phyloP scores from a whole-genome alignment of 2,888 invertebrate genomes.

The Ecliptopera silaceata region DNA sequence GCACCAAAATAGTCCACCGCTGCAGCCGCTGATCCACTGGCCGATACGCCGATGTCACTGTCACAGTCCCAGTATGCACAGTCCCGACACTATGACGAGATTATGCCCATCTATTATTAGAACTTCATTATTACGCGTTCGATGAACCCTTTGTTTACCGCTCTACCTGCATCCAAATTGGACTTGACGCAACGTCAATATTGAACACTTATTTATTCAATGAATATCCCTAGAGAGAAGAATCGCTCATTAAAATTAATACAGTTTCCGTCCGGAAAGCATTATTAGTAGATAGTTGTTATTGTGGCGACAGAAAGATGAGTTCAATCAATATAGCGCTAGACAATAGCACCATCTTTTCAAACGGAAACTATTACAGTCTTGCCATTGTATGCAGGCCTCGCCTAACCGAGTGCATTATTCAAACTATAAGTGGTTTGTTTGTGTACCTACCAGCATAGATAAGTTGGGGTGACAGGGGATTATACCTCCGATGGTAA shows the following conservation, averaged over 20 bases:
- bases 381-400: slow-evolving; percentile 75
- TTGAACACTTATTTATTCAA: slow-evolving; percentile 35
- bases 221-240: slow-evolving; percentile 32
- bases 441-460: slow-evolving; percentile 68
- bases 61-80: slow-evolving; percentile 57
- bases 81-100: slow-evolving; percentile 62
- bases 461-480: slow-evolving; percentile 68
- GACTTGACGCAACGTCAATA: slow-evolving; percentile 26
- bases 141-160: slow-evolving; percentile 54
- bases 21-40: slow-evolving; percentile 51
- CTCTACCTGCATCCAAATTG: slow-evolving; percentile 32
- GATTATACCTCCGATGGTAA: slow-evolving; percentile 55
- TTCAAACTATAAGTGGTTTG: slow-evolving; percentile 79
- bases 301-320: slow-evolving; percentile 57
- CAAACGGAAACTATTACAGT: slow-evolving; percentile 81
- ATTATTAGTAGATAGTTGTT: slow-evolving; percentile 52
- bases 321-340: slow-evolving; percentile 76
- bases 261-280: slow-evolving; percentile 55
- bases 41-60: slow-evolving; percentile 65
- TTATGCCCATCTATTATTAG: slow-evolving; percentile 67
- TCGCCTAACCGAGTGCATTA: slow-evolving; percentile 75
- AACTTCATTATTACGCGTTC: slow-evolving; percentile 65
- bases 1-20: slow-evolving; percentile 58
- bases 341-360: slow-evolving; percentile 80
- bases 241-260: slow-evolving; percentile 47